A percentile compares a stretch with the other conserved stretches of the same genome.
Evolutionary conservation across 2,888 invertebrate genomes (phyloP).

Genomic region (Apodemia duryi): DNA sequence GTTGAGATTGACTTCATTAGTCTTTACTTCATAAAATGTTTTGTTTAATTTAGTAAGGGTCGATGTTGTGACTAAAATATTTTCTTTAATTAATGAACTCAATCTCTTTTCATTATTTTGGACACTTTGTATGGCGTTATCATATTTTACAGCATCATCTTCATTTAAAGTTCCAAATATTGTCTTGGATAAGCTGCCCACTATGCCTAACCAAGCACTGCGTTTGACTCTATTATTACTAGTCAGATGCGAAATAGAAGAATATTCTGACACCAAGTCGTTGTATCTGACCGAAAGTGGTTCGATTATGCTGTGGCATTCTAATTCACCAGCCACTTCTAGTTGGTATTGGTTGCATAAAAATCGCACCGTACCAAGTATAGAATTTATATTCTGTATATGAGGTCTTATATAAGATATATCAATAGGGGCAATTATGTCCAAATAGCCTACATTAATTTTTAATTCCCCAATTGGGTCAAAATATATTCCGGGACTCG

Average conservation of each 20-base stretch:
- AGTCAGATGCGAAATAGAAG: constrained; percentile 20
- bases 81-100: constrained; percentile 21
- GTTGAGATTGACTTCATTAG: constrained; percentile 22
- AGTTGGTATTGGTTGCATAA: too few relatives aligned
- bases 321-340: too few relatives aligned
- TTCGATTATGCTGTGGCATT: too few relatives aligned
- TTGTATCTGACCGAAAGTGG: too few relatives aligned
- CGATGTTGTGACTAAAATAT: constrained; percentile 26
- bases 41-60: constrained; percentile 20
- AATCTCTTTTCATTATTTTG: constrained; percentile 27
- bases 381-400: too few relatives aligned
- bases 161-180: constrained; percentile 37
- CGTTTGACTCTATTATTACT: constrained; percentile 20
- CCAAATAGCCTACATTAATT: too few relatives aligned
- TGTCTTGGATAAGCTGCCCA: constrained; percentile 34
- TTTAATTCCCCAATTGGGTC: too few relatives aligned
- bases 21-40: constrained; percentile 10
- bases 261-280: neutral
- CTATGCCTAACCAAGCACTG: constrained; percentile 32
- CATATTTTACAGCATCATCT: constrained; percentile 35
- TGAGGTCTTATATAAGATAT: too few relatives aligned
- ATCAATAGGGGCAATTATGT: too few relatives aligned
- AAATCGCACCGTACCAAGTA: too few relatives aligned
- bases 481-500: too few relatives aligned
- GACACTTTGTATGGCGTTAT: constrained; percentile 28